Percentiles rank a stretch among this genome's conserved stretches.
These are phyloP conservation scores for Philereme vetulata DNA, from an alignment of 2,888 invertebrate genomes.

Conservation along the genomic window DNA sequence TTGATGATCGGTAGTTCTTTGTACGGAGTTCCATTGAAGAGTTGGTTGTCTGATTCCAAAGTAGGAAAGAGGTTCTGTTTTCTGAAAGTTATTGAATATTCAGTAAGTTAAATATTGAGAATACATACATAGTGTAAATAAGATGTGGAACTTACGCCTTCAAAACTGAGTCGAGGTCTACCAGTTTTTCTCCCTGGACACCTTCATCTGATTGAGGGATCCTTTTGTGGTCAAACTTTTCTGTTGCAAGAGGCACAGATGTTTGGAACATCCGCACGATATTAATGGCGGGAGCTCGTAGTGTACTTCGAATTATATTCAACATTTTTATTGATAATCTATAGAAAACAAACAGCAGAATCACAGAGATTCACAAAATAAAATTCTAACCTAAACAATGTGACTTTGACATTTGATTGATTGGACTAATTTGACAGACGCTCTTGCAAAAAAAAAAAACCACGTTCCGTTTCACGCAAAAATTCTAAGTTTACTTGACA, in stretches of 20 bases:
- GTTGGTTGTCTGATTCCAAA: constrained; percentile 86
- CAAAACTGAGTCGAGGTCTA: constrained; percentile 87
- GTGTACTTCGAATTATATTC: constrained; percentile 55
- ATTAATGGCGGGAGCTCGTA: constrained; percentile 51
- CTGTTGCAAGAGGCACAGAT: constrained; percentile 53
- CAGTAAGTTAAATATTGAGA: too few species aligned
- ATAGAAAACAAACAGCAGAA: neutral
- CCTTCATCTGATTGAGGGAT: constrained; percentile 87
- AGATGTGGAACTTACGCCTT: constrained; percentile 77
- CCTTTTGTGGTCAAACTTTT: constrained; percentile 73
- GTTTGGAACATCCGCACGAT: constrained; percentile 63
- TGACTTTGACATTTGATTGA: neutral
- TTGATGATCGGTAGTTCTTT: constrained; percentile 92
- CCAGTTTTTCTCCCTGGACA: constrained; percentile 88
- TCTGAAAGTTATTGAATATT: constrained; percentile 61
- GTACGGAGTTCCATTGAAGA: constrained; percentile 91
- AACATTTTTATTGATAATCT: constrained; percentile 54
- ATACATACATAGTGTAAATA: neutral
- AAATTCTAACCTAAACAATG: constrained; percentile 2
- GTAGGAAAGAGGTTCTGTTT: constrained; percentile 89
- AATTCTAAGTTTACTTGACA: too few species aligned
- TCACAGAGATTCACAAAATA: neutral
- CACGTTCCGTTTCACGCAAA: too few species aligned
- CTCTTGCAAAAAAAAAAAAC: too few species aligned
- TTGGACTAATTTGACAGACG: too few species aligned